These are phyloP conservation scores for Osmoderma eremita DNA, from an alignment of 2,888 invertebrate genomes.

Conservation along the genomic window DNA sequence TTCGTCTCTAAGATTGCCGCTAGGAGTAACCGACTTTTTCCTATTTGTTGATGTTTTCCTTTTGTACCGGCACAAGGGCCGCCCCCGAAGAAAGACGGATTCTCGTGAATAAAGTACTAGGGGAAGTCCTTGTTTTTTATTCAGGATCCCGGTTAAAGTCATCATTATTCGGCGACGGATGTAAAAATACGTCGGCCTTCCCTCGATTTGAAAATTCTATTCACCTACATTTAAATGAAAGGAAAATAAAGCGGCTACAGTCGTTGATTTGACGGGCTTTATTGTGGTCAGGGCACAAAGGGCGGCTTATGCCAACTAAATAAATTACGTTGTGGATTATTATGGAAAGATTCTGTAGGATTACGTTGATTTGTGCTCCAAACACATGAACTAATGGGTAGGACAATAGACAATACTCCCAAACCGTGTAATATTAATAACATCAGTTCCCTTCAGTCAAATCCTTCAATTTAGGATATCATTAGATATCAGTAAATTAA, in stretches of 20 bases:
- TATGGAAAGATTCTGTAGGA: too few relatives aligned
- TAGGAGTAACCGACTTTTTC: slow-evolving; percentile 22
- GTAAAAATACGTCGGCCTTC: slow-evolving; percentile 29
- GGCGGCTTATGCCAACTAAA: background rate
- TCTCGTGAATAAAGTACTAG: slow-evolving; percentile 26
- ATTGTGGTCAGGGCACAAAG: slow-evolving; percentile 6
- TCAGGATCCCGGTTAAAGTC: slow-evolving; percentile 34
- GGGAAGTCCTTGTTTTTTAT: slow-evolving; percentile 26
- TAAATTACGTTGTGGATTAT: too few relatives aligned
- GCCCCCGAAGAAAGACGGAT: slow-evolving; percentile 22
- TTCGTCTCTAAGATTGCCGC: slow-evolving; percentile 19
- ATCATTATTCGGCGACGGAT: slow-evolving; percentile 31
- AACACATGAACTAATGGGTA: too few relatives aligned
- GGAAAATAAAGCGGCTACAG: slow-evolving; percentile 32
- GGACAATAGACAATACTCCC: too few relatives aligned
- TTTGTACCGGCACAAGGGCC: slow-evolving; percentile 11
- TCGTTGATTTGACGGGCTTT: slow-evolving; percentile 33
- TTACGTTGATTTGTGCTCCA: too few relatives aligned
- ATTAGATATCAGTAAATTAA: too few relatives aligned
- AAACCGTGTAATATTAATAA: too few relatives aligned
- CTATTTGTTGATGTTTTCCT: slow-evolving; percentile 35
- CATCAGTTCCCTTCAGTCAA: too few relatives aligned
- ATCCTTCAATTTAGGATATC: too few relatives aligned
- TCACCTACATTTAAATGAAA: slow-evolving; percentile 37
- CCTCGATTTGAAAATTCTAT: slow-evolving; percentile 32